phyloP scores from a whole-genome alignment of 2,113 vertebrate species.

The Copsychus sechellarum region DNA sequence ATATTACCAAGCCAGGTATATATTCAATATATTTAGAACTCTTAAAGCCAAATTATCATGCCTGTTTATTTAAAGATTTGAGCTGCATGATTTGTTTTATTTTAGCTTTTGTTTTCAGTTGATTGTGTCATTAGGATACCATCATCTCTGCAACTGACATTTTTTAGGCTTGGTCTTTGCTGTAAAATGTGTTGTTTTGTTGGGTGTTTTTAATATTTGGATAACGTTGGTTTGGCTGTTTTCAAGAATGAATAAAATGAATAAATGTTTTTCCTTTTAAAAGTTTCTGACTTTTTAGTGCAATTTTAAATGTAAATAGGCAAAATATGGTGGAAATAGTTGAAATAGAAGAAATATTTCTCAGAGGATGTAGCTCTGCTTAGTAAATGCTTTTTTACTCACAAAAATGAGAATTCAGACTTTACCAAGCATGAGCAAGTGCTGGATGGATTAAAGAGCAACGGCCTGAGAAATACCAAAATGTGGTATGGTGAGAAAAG shows the following conservation, averaged over 20 bases:
- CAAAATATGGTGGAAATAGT: constrained; percentile 37
- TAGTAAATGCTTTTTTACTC: neutral
- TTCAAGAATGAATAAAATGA: constrained; percentile 38
- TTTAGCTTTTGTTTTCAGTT: neutral
- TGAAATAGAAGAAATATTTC: constrained; percentile 31
- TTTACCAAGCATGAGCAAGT: neutral
- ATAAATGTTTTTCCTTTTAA: constrained; percentile 41
- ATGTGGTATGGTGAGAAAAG: neutral
- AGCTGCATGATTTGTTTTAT: neutral
- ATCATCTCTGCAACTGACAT: neutral
- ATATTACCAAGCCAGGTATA: neutral
- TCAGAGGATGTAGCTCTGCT: neutral
- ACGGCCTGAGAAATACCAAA: neutral
- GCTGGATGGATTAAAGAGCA: neutral
- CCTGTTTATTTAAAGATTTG: neutral
- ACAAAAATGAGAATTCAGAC: neutral
- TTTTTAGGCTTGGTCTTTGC: neutral
- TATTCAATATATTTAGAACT: neutral
- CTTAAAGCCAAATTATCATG: neutral
- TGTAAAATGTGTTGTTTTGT: neutral
- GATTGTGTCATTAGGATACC: neutral
- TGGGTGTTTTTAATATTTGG: neutral
- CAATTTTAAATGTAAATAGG: constrained; percentile 36
- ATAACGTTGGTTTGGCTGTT: constrained; percentile 24
- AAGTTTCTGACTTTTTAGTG: constrained; percentile 10